phyloP scores from a whole-genome alignment of 2,113 vertebrate species.

The Leucopsar rothschildi region DNA sequence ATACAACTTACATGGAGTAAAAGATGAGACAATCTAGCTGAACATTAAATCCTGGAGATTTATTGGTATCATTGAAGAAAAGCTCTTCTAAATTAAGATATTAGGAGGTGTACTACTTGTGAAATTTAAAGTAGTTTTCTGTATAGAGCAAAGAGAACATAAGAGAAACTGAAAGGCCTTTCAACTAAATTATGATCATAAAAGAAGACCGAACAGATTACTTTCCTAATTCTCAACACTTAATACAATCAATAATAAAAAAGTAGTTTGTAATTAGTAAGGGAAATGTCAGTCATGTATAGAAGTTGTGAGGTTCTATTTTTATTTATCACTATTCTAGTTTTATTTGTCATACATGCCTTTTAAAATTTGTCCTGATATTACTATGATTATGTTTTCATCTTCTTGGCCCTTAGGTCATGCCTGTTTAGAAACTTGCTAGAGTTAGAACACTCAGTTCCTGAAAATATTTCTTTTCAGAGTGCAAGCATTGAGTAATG shows the following conservation, averaged over 20 bases:
- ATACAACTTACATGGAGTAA: not conserved
- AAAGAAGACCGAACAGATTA: constrained; percentile 19
- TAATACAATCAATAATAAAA: constrained; percentile 47
- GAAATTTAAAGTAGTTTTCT: constrained; percentile 27
- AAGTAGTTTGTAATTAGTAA: constrained; percentile 28
- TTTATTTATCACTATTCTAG: constrained; percentile 7
- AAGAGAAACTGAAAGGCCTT: constrained; percentile 25
- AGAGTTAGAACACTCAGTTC: constrained; percentile 4
- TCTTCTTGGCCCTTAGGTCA: not conserved
- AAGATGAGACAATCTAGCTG: not conserved
- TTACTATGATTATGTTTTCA: constrained; percentile 10
- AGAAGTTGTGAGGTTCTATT: constrained; percentile 14
- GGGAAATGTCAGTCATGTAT: not conserved
- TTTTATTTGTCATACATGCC: not conserved
- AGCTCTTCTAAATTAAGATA: constrained; percentile 52
- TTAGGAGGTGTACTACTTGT: constrained; percentile 10
- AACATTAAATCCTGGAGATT: constrained; percentile 34
- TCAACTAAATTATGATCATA: constrained; percentile 6
- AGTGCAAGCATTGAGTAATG: constrained; percentile 15
- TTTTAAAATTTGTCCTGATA: constrained; percentile 26
- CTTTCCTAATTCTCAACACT: constrained; percentile 47
- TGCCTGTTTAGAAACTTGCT: constrained; percentile 18
- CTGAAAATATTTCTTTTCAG: constrained; percentile 37
- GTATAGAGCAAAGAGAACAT: not conserved
- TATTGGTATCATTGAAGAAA: constrained; percentile 22